Conservation (phyloP, 2,888 invertebrate species). For the Lasioglossum marginatum region DNA sequence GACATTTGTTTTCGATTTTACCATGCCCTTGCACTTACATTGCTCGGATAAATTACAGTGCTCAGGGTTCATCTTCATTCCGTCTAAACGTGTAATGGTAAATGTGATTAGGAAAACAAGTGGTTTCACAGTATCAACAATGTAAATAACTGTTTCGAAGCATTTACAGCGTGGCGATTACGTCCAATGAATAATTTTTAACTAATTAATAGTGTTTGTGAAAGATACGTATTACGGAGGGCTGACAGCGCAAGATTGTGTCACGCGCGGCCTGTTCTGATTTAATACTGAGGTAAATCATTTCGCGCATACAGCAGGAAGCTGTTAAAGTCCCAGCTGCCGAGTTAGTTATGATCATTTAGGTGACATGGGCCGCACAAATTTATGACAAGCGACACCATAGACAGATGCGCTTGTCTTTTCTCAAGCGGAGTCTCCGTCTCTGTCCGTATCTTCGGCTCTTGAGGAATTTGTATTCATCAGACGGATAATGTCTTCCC, state of each 20-base stretch:
- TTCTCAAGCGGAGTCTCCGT: not conserved
- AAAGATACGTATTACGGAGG: constrained; percentile 34
- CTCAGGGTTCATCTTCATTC: not conserved
- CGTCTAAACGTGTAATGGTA: not conserved
- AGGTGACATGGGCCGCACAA: constrained; percentile 27
- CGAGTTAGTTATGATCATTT: constrained; percentile 53
- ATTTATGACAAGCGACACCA: constrained; percentile 54
- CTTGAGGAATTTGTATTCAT: constrained; percentile 54
- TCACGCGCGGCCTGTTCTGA: constrained; percentile 23
- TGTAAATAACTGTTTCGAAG: not conserved
- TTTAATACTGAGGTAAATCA: constrained; percentile 70
- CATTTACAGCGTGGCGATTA: not conserved
- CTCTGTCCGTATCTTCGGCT: not conserved
- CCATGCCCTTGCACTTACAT: not conserved
- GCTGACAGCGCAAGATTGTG: constrained; percentile 5
- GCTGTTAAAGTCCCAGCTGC: constrained; percentile 24
- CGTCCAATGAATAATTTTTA: constrained; percentile 40
- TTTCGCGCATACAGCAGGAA: constrained; percentile 46
- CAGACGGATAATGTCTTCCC: constrained; percentile 44
- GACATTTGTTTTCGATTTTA: not conserved
- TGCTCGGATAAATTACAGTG: not conserved
- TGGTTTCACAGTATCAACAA: not conserved
- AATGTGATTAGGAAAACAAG: not conserved
- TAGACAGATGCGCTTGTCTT: constrained; percentile 53
- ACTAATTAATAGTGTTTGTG: constrained; percentile 37